A percentile compares a stretch with the other conserved stretches of the same genome.
These are phyloP conservation scores for Bradysia coprophila DNA, from an alignment of 1,140 invertebrate species.

Conservation along the genomic window DNA sequence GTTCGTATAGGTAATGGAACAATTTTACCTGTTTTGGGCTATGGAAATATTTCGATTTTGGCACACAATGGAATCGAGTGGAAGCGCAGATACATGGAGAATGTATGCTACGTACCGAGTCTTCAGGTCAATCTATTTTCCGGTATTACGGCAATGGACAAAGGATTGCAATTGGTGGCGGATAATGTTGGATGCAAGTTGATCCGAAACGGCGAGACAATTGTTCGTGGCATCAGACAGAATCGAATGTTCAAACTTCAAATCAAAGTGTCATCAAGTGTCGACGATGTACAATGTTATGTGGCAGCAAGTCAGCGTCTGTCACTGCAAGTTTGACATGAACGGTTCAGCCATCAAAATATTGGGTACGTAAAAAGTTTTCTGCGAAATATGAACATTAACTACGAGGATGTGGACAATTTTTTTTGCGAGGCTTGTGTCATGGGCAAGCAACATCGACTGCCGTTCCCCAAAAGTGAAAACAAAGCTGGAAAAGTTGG, in stretches of 20 bases:
- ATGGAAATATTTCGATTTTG: neutral
- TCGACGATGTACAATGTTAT: neutral
- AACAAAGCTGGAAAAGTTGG: constrained; percentile 2
- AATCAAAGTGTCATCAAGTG: neutral
- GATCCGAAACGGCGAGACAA: neutral
- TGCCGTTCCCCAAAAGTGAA: neutral
- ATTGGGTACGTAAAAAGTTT: neutral
- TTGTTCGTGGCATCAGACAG: neutral
- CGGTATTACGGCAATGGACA: neutral
- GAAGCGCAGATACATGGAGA: neutral
- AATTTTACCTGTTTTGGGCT: neutral
- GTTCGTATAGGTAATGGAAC: neutral
- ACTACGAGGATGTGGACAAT: neutral
- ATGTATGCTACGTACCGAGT: neutral
- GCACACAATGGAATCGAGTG: neutral
- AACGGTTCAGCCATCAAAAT: neutral
- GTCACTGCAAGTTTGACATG: neutral
- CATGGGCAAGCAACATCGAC: neutral
- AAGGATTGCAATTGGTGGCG: neutral
- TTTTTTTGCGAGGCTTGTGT: neutral
- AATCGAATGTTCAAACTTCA: neutral
- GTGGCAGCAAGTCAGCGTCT: neutral
- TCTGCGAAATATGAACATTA: neutral
- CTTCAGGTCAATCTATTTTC: neutral
- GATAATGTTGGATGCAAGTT: neutral